Conservation (phyloP, 2,797 vertebrate genomes). For the Fundulus diaphanus region DNA sequence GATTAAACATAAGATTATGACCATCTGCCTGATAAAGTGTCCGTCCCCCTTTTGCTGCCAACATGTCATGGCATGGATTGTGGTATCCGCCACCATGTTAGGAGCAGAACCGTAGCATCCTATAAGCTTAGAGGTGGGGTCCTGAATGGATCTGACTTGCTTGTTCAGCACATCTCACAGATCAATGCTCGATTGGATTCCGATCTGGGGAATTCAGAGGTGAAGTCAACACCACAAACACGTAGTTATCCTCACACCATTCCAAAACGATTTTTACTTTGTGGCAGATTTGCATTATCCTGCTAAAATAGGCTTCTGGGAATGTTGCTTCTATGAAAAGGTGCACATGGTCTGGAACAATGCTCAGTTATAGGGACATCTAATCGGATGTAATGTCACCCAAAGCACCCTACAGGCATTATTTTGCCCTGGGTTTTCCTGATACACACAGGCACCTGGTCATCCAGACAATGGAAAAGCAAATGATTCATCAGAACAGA, state of each 20-base stretch:
- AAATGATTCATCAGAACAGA: not conserved
- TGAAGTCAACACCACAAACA: not conserved
- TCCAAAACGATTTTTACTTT: no score
- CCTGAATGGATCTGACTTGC: not conserved
- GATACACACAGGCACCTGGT: not conserved
- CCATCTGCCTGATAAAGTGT: not conserved
- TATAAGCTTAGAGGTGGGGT: not conserved
- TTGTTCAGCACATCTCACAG: not conserved
- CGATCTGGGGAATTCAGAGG: not conserved
- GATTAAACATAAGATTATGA: not conserved
- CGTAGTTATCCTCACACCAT: not conserved
- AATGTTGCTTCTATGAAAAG: not conserved
- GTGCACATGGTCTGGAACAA: not conserved
- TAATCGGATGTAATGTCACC: no score
- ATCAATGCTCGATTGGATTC: not conserved
- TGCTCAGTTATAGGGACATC: not conserved
- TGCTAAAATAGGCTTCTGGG: no score
- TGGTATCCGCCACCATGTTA: not conserved
- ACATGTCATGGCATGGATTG: not conserved
- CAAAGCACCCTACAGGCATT: not conserved
- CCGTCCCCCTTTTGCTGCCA: not conserved
- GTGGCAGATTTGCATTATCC: no score
- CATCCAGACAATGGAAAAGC: not conserved
- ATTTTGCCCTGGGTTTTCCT: not conserved
- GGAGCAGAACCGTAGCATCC: not conserved